Base-by-base conservation (phyloP, 2,888 invertebrate species). In the Phlogophora meticulosa region DNA sequence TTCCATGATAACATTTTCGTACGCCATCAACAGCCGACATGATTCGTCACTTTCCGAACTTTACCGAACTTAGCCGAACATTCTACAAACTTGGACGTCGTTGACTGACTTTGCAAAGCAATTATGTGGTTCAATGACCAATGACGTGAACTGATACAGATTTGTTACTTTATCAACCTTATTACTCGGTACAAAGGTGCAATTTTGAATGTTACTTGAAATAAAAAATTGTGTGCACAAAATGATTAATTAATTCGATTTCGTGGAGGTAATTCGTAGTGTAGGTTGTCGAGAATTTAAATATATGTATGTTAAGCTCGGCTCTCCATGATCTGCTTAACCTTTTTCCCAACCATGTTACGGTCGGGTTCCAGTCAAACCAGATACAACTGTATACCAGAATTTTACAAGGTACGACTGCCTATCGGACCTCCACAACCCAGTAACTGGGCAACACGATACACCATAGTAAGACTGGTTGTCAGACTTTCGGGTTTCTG, bases 91-190 rank as follows among this genome's bases (percentile, higher is more conserved):
- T 83, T 79, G 58, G 67, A 73, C 76, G 72, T 69, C 81, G 79
- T 72, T 72, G 66, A 51, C 65, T 78, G 72, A 64, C 73, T 82
- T 82, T 62, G 53, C 70, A 52, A 74, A 85, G 82, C 69, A 82
- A 84, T 84, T 85, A 84, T 78, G 52, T 83, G 82, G 82, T 75
- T 80, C 85, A 82, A 76, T 76, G 79, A 76, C 76, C 79, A 78
- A 77, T 83, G 72, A 62, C 57, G 59, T 45, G 51, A 64, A 46
- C 59, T 56, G 53, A 72, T 67, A 59, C 53, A 42, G 36, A 36
- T 52, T 57, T 46, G 17, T 46, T 24, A 32, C 24, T 24, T n/a
- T 20, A 40, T 49, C 7, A 36, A 67, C 65, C 61, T 72, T 80
- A 78, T 36, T 4, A 22, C 40, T 0, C 13, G 0, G 52, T 1